Conservation (phyloP, 2,113 vertebrate genomes). For the Oplegnathus fasciatus region DNA sequence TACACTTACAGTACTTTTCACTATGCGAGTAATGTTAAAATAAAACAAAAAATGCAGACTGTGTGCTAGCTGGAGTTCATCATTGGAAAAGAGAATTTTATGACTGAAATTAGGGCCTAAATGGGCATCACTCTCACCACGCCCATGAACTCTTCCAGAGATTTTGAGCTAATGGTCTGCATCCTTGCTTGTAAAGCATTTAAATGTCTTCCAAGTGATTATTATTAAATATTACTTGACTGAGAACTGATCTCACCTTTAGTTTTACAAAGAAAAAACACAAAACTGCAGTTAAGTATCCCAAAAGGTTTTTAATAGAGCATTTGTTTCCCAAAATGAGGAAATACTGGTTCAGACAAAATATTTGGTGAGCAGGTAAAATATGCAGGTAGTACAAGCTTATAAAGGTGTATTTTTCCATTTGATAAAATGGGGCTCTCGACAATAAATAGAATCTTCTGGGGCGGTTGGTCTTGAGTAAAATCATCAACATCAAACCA, state of each 20-base stretch:
- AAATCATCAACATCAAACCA: slow-evolving; percentile 60
- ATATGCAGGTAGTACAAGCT: slow-evolving; percentile 94
- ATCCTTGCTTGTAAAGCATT: neutral
- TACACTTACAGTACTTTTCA: slow-evolving; percentile 21
- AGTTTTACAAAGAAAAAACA: neutral
- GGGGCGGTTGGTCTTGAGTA: slow-evolving; percentile 79
- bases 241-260: neutral
- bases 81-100: neutral
- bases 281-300: slow-evolving; percentile 28
- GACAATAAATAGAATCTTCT: slow-evolving; percentile 95
- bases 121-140: neutral
- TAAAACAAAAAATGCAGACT: slow-evolving; percentile 29
- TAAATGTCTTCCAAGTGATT: neutral
- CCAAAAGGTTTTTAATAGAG: slow-evolving; percentile 84
- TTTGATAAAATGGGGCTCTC: slow-evolving; percentile 92
- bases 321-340: slow-evolving; percentile 94
- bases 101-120: neutral
- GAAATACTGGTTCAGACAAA: slow-evolving; percentile 94
- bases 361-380: slow-evolving; percentile 92
- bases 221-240: neutral
- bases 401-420: slow-evolving; percentile 90
- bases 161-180: neutral
- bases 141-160: neutral
- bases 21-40: slow-evolving; percentile 34
- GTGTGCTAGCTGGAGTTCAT: neutral